These are phyloP conservation scores for Melanotus villosus DNA, from an alignment of 2,888 invertebrate genomes.

Conservation along the genomic window DNA sequence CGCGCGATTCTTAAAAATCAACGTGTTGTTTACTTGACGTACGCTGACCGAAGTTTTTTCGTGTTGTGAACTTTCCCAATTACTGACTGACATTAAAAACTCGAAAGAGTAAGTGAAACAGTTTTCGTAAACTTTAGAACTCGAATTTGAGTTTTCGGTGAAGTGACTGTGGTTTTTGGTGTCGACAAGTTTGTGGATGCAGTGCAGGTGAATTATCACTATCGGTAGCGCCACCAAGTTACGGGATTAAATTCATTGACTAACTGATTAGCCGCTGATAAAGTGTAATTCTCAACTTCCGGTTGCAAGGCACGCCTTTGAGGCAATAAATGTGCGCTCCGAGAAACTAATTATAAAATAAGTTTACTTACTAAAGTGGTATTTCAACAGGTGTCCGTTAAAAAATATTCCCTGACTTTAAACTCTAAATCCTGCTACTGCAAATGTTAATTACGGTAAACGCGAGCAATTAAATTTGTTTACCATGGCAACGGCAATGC, in stretches of 20 bases:
- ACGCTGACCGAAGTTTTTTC: too few species aligned
- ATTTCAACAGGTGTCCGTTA: constrained; percentile 52
- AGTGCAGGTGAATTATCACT: constrained; percentile 16
- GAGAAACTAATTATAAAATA: constrained; percentile 28
- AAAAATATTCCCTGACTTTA: constrained; percentile 26
- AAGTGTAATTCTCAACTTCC: constrained; percentile 31
- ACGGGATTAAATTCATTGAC: constrained; percentile 22
- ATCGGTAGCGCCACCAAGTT: not conserved
- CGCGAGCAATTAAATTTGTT: constrained; percentile 27
- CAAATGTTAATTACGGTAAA: constrained; percentile 23
- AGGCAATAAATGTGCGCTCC: constrained; percentile 1
- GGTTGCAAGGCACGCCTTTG: constrained; percentile 8
- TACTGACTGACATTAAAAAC: too few species aligned
- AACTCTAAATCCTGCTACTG: constrained; percentile 13
- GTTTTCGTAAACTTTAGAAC: constrained; percentile 19
- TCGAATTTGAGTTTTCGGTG: not conserved
- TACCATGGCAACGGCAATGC: constrained; percentile 73
- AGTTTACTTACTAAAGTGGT: constrained; percentile 8
- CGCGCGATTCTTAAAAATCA: constrained; percentile 5
- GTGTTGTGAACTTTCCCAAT: too few species aligned
- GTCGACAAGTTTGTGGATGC: not conserved
- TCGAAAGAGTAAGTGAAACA: too few species aligned
- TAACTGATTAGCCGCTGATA: constrained; percentile 28
- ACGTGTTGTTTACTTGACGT: too few species aligned
- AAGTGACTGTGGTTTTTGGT: too few species aligned